A percentile compares a stretch with the other conserved stretches of the same genome.
Evolutionary conservation across 2,888 invertebrate species (phyloP).

Genomic region (Tolmerus cingulatus): DNA sequence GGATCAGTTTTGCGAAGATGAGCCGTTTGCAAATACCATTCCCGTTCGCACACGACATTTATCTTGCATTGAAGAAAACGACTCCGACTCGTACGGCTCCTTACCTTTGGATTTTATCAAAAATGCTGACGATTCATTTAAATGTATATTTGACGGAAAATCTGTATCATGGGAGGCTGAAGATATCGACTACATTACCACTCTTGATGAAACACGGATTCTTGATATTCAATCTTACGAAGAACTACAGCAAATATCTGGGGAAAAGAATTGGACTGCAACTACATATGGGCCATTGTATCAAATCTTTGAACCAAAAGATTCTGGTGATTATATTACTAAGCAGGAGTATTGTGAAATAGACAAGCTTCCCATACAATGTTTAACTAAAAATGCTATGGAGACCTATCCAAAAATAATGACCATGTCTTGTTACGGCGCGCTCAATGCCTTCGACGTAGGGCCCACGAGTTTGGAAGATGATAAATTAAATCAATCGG

Average conservation of each 20-base stretch:
- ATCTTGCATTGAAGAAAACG: conserved; percentile 63
- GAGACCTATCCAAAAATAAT: conserved; percentile 58
- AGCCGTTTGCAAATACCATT: conserved; percentile 50
- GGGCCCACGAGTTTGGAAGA: background rate
- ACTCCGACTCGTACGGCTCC: conserved; percentile 61
- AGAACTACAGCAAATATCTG: conserved; percentile 51
- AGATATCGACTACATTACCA: conserved; percentile 57
- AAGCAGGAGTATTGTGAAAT: background rate
- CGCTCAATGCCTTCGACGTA: conserved; percentile 56
- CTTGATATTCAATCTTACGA: conserved; percentile 59
- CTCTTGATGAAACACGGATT: conserved; percentile 60
- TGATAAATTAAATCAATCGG: background rate
- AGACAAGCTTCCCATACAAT: conserved; percentile 42
- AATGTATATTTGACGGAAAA: conserved; percentile 52
- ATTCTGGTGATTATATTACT: conserved; percentile 37
- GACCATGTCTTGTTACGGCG: conserved; percentile 63
- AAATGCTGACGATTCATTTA: conserved; percentile 59
- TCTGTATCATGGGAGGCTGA: conserved; percentile 49
- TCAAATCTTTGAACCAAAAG: conserved; percentile 19
- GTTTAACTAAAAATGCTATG: conserved; percentile 49
- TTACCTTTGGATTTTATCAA: conserved; percentile 59
- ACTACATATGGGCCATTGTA: conserved; percentile 35
- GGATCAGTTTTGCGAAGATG: conserved; percentile 48
- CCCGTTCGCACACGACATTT: conserved; percentile 62
- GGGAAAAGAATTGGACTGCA: conserved; percentile 20